Conservation (phyloP, 2,888 invertebrate species). For the Seladonia tumulorum region DNA sequence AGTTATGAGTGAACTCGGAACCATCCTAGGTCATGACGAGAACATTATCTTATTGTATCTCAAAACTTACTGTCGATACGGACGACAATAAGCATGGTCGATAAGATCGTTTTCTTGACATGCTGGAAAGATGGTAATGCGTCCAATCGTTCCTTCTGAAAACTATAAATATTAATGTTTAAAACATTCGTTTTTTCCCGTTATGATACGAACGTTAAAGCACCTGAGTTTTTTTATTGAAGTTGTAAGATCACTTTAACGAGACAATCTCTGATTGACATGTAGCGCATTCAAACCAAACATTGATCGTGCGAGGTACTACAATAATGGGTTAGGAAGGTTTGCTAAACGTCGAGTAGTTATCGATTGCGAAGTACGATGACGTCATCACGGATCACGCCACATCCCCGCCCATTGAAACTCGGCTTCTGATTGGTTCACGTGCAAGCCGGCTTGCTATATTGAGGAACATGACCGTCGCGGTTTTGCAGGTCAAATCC, state of each 20-base stretch:
- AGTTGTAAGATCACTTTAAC: neutral
- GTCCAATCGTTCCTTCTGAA: neutral
- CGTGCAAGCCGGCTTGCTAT: conserved; percentile 73
- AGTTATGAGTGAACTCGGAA: neutral
- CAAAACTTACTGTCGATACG: neutral
- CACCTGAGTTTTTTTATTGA: neutral
- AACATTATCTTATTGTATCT: neutral
- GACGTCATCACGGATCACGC: conserved; percentile 84
- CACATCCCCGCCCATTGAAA: conserved; percentile 81
- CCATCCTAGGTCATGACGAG: neutral
- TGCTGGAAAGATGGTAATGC: neutral
- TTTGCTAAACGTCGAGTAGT: conserved; percentile 58
- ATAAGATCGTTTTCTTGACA: conserved; percentile 29
- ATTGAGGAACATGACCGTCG: conserved; percentile 54
- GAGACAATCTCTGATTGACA: conserved; percentile 13
- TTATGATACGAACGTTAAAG: neutral
- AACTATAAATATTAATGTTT: neutral
- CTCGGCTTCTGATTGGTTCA: conserved; percentile 78
- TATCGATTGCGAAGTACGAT: conserved; percentile 71
- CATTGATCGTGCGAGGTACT: conserved; percentile 55
- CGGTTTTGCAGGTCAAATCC: conserved; percentile 52
- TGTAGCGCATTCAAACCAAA: conserved; percentile 33
- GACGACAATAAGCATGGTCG: conserved; percentile 5
- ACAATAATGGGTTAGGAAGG: conserved; percentile 50
- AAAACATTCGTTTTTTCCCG: neutral